phyloP scores from a whole-genome alignment of 2,888 invertebrate species.

The Campoplex capitator region DNA sequence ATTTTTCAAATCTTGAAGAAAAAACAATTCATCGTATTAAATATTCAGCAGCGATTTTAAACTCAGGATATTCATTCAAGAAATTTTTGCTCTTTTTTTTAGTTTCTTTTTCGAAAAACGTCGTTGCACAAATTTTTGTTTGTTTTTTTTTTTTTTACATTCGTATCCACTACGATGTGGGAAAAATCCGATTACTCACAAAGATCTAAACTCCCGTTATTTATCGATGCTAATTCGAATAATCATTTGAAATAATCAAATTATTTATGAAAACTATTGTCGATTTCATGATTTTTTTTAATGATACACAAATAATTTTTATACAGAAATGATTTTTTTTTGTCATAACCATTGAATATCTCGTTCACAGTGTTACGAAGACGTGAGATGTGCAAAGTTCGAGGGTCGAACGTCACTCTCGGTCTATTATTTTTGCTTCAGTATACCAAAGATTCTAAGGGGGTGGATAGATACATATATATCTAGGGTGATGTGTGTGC shows the following conservation, averaged over 20 bases:
- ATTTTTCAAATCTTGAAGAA: not conserved
- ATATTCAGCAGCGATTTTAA: not conserved
- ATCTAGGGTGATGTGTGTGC: constrained; percentile 35
- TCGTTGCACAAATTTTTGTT: not conserved
- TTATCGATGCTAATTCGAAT: no score
- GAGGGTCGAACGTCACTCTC: constrained; percentile 53
- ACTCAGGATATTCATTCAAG: not conserved
- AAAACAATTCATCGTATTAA: not conserved
- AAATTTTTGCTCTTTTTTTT: not conserved
- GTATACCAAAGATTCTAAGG: constrained; percentile 64
- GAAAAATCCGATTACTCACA: no score
- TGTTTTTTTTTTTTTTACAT: not conserved
- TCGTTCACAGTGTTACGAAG: constrained; percentile 10
- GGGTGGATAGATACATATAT: constrained; percentile 58
- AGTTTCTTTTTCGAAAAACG: not conserved
- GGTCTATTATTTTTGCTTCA: constrained; percentile 79
- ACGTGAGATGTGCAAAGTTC: constrained; percentile 46
- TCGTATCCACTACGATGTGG: no score
- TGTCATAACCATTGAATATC: constrained; percentile 2
- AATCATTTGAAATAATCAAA: not conserved
- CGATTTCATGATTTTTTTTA: not conserved
- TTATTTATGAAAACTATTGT: not conserved
- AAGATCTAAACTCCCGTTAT: no score
- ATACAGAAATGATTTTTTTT: no score
- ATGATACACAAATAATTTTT: not conserved